Evolutionary conservation across 2,113 vertebrate species (phyloP), one percentile per base, ranked within the genome.

Genomic region (Speoplatyrhinus poulsoni): DNA sequence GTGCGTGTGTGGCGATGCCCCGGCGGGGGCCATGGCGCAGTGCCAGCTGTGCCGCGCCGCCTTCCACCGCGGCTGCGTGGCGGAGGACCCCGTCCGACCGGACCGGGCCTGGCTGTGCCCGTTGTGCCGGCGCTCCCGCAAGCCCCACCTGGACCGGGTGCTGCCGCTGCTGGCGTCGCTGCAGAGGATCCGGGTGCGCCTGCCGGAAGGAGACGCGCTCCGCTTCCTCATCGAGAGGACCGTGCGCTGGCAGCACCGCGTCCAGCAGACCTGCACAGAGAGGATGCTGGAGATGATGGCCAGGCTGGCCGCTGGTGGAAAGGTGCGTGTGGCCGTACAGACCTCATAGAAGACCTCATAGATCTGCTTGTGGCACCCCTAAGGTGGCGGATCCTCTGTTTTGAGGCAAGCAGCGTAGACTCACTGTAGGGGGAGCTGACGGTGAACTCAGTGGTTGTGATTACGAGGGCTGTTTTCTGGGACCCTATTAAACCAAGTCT

Each of bases 181-280:
- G 74, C 97, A 99, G 90, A 94, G 96, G 49, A 95, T 99, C 72
- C 92, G 97, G 0, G 95, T 98, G 4, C 90, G 96, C 26, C 93
- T 99, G 58, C 96, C 98, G 0, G 97, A 99, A 78, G 98, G 98
- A 0, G 96, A 99, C 0, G 98, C 97, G 1, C 89, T 99, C 56
- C 95, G 96, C 47, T 99, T 96, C 47, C 88, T 99, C 90, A 98
- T 99, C 3, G 97, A 99, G 89, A 93, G 96, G 86, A 98, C 98
- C 64, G 96, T 98, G 86, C 94, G 85, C 83, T 99, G 98, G 98
- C 98, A 99, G 81, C 96, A 96, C 88, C 91, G 92, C 74, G 95
- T 96, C 57, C 96, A 96, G 77, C 96, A 96, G 74, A 93, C 96
- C 72, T 93, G 96, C 36, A 91, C 95, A 2, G 95, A 95, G 73